Base-by-base conservation (phyloP, 2,113 vertebrate species). In the Notarius lentiginosus region DNA sequence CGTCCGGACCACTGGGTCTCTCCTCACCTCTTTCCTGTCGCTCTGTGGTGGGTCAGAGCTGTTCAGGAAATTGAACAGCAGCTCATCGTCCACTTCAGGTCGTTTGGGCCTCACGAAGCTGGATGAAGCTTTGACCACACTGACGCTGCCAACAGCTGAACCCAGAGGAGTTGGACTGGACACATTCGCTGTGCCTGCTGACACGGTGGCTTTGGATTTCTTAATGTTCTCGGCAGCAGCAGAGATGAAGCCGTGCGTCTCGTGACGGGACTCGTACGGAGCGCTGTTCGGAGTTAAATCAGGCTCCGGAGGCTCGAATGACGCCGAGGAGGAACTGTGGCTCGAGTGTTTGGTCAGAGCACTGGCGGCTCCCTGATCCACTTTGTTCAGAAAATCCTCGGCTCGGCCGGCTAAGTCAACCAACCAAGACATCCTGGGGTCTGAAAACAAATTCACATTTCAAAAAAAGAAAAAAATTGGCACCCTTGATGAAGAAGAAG, bases 31-130 rank as follows among this genome's bases (percentile, higher is more conserved):
- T 83, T 94, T 93, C 89, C 92, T 96, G 86, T 94, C 96, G 1
- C 92, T 92, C 47, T 95, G 94, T 1, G 97, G 95, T 60, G 97
- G 97, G 75, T 99, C 97, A 0, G 97, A 96, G 91, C 98, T 99
- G 91, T 99, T 99, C 83, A 99, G 96, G 94, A 99, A 99, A 93
- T 99, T 96, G 94, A 99, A 99, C 0, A 99, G 95, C 88, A 97
- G 93, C 87, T 99, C 98, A 76, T 99, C 98, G n/a, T 98, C 95
- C 82, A 98, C 96, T 86, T 99, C 97, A 6, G 95, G 95, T 88
- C 97, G 99, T 93, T 95, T 98, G 83, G 95, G 96, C 92, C 97
- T 95, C 84, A 99, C 96, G 90, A 99, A 99, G 87, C 96, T 95
- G 7, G 96, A 95, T 0, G 96, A 95, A 68, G 93, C 89, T 92